Evolutionary conservation across 2,113 vertebrate genomes (phyloP), one percentile per base, ranked within the genome.

Genomic region (Gymnarchus niloticus): DNA sequence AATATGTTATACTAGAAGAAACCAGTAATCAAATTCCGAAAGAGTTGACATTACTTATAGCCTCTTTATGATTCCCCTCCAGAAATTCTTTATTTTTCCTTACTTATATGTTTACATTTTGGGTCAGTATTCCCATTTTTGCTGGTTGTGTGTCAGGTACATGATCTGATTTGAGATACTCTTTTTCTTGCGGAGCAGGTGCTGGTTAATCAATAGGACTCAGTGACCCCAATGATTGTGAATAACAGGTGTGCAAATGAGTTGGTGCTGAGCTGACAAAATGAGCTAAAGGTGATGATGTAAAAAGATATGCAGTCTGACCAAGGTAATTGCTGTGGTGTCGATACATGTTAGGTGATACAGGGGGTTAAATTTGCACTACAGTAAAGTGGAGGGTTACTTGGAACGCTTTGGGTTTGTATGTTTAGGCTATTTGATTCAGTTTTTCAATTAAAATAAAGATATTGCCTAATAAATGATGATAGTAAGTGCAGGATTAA

Each of bases 281-380:
- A 12, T 28, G 33, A 73, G 65, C 65, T 41, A 33, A 73, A 73
- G 33, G 65, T 19, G 65, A 73, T 37, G 33, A 33, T 19, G 65
- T 73, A 17, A 41, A 41, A 19, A 73, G 65, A 41, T 73, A 73
- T 33, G 65, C 65, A 73, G 41, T 73, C 65, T 73, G 65, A 28
- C 33, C 65, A 73, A 73, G 65, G 65, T 73, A 73, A 73, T 73
- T 41, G 65, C 65, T 73, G 65, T 73, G 33, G 65, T 37, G 28
- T 41, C 65, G 41, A 73, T 73, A 37, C 12, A 28, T 33, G 41
- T 73, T 73, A 73, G 65, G 33, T 73, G 65, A 73, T 73, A 41
- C 65, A 73, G 65, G 28, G 33, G 65, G 33, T 73, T 17, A 73
- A 73, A 73, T 41, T 37, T 19, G 33, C 33, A 9, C 33, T 33